These are phyloP conservation scores for Hydrolagus affinis DNA, from an alignment of 2,113 vertebrate genomes.

Conservation along the genomic window DNA sequence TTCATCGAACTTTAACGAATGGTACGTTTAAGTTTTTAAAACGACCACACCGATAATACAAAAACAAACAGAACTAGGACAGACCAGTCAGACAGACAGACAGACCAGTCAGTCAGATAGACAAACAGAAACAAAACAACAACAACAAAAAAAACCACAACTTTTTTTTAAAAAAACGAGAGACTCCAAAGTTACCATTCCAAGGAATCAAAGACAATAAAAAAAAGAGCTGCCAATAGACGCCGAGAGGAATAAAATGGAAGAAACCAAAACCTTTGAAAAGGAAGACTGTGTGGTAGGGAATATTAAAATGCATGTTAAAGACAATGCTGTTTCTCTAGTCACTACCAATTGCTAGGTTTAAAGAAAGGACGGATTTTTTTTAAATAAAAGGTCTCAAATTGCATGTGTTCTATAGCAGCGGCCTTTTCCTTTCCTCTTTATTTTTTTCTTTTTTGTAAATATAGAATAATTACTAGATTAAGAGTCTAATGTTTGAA, in stretches of 20 bases:
- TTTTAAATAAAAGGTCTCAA: slow-evolving; percentile 58
- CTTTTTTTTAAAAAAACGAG: slow-evolving; percentile 53
- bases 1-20: slow-evolving; percentile 99
- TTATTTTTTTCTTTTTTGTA: slow-evolving; percentile 64
- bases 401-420: slow-evolving; percentile 73
- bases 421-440: slow-evolving; percentile 52
- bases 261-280: slow-evolving; percentile 51
- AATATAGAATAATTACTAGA: slow-evolving; percentile 82
- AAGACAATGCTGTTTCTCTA: slow-evolving; percentile 28
- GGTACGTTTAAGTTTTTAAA: slow-evolving; percentile 84
- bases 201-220: slow-evolving; percentile 61
- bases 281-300: slow-evolving; percentile 26
- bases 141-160: slow-evolving; percentile 43
- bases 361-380: slow-evolving; percentile 67
- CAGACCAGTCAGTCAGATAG: slow-evolving; percentile 42
- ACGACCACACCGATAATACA: no score
- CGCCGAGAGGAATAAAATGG: slow-evolving; percentile 65
- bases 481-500: slow-evolving; percentile 88
- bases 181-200: slow-evolving; percentile 74
- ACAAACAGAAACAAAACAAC: slow-evolving; percentile 59
- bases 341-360: slow-evolving; percentile 56
- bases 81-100: slow-evolving; percentile 35
- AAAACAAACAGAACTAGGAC: no score
- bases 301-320: slow-evolving; percentile 30
- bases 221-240: slow-evolving; percentile 65